A percentile compares a stretch with the other conserved stretches of the same genome.
Conservation (phyloP, 2,113 vertebrate species). For the Diglossa brunneiventris region DNA sequence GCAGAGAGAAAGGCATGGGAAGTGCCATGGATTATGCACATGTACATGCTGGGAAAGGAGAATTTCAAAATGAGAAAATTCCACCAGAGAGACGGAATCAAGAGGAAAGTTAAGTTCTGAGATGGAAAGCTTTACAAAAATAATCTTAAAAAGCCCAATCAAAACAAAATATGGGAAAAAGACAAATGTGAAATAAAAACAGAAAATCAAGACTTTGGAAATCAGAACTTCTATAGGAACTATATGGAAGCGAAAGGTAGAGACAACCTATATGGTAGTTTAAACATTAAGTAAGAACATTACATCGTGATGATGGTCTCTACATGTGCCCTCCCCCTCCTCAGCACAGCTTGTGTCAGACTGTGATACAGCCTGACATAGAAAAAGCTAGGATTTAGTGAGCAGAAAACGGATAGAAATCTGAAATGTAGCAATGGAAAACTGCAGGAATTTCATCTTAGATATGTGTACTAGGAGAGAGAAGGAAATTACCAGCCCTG, state of each 20-base stretch:
- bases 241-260: neutral
- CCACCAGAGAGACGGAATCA: neutral
- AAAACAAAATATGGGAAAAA: neutral
- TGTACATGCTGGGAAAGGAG: neutral
- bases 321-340: neutral
- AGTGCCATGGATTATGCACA: neutral
- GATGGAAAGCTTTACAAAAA: neutral
- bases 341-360: neutral
- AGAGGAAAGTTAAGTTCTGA: neutral
- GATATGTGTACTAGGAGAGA: neutral
- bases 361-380: neutral
- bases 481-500: neutral
- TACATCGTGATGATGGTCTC: neutral
- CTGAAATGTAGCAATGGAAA: neutral
- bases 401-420: neutral
- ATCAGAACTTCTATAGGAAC: neutral
- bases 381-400: neutral
- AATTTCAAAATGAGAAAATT: neutral
- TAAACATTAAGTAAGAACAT: neutral
- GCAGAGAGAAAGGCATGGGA: accelerated
- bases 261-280: neutral
- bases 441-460: neutral
- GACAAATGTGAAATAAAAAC: neutral
- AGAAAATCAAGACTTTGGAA: neutral
- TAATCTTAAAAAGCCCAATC: neutral